Evolutionary conservation across 2,888 invertebrate species (phyloP).

Genomic region (Tortrix viridana): DNA sequence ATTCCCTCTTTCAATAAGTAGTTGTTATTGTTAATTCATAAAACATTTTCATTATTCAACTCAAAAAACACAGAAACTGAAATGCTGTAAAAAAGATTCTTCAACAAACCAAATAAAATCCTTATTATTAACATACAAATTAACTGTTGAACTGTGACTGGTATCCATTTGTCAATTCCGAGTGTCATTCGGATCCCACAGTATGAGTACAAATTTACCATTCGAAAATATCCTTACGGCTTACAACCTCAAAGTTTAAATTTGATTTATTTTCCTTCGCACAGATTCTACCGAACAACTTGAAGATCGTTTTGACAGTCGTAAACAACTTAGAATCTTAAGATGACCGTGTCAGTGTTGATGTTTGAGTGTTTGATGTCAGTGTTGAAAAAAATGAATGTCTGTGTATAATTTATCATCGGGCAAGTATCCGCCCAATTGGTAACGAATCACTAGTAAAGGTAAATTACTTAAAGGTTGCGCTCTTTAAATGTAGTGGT

Average conservation of each 20-base stretch:
- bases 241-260: slow-evolving; percentile 56
- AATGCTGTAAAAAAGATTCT: slow-evolving; percentile 20
- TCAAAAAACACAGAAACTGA: not conserved
- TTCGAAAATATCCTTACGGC: slow-evolving; percentile 52
- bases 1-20: slow-evolving; percentile 74
- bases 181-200: slow-evolving; percentile 72
- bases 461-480: too few species aligned
- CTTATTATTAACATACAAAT: slow-evolving; percentile 77
- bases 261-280: slow-evolving; percentile 44
- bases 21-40: slow-evolving; percentile 68
- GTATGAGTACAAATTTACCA: slow-evolving; percentile 45
- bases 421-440: slow-evolving; percentile 80
- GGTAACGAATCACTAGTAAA: slow-evolving; percentile 80
- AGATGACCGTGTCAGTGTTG: slow-evolving; percentile 45
- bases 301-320: slow-evolving; percentile 18
- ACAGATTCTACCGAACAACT: slow-evolving; percentile 13
- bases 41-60: slow-evolving; percentile 14
- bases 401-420: slow-evolving; percentile 79
- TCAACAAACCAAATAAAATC: slow-evolving; percentile 53
- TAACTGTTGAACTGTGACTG: slow-evolving; percentile 76
- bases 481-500: too few species aligned
- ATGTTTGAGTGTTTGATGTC: slow-evolving; percentile 43
- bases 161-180: slow-evolving; percentile 77
- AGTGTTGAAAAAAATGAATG: slow-evolving; percentile 66
- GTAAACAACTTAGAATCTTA: slow-evolving; percentile 47